Percentiles rank a stretch among this genome's conserved stretches.
phyloP scores from a whole-genome alignment of 2,797 vertebrate genomes.

The Choloepus didactylus region DNA sequence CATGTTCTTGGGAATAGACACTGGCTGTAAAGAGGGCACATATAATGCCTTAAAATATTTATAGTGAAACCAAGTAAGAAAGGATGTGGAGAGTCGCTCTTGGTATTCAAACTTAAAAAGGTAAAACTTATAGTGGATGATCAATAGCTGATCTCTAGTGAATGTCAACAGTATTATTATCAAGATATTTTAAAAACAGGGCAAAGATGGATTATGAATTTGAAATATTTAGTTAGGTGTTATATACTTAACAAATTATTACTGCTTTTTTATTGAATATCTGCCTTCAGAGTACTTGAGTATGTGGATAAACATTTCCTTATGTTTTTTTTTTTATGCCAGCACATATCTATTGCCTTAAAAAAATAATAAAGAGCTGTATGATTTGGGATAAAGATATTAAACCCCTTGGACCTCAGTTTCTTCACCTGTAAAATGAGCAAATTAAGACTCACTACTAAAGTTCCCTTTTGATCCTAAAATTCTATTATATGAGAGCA shows the following conservation, averaged over 20 bases:
- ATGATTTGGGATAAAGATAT: neutral
- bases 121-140: neutral
- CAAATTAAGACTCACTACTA: neutral
- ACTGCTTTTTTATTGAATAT: neutral
- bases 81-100: neutral
- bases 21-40: neutral
- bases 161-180: neutral
- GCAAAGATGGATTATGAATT: neutral
- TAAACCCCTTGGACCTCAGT: neutral
- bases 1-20: neutral
- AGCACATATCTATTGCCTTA: neutral
- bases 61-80: neutral
- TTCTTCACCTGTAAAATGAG: neutral
- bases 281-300: slow-evolving; percentile 5
- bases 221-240: neutral
- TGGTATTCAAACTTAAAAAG: neutral
- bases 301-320: neutral
- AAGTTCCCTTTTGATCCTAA: neutral
- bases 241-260: neutral
- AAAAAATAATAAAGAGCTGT: neutral
- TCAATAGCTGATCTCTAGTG: neutral
- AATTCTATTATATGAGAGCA: neutral
- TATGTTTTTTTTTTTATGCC: neutral
- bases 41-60: neutral
- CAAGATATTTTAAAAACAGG: slow-evolving; percentile 10